Evolutionary conservation across 1,140 invertebrate genomes (phyloP), one percentile per base, ranked within the genome.

Genomic region (Hestina assimilis): DNA sequence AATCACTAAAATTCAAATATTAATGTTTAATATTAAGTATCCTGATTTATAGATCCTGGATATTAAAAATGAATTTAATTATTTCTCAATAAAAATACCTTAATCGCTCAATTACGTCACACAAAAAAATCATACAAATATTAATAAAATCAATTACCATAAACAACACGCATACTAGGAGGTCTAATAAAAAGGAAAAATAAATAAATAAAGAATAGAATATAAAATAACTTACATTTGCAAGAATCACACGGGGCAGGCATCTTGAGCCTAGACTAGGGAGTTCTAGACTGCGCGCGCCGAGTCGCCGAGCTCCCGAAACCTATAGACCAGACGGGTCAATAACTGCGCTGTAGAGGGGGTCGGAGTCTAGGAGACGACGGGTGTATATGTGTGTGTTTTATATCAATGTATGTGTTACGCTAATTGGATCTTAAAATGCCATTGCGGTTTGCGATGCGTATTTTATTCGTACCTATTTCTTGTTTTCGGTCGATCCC

Each of bases 221-320:
- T 33, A 28, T 11, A 28, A 41, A 53, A 50, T 40, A 14, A 59
- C 68, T 79, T 72, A 87, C 83, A 72, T 77, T 84, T 87, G 48
- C 83, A 87, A 42, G 79, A 75, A 26, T 87, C 83, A 57, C 83
- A 87, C 19, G 83, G 83, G 6, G 83, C 81, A 59, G 79, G 83
- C 83, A 84, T 87, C 59, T 58, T 63, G 56, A 9, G 60, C 52
- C 68, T 65, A 55, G 61, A 46, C 65, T 72, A 71, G 66, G 70
- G 72, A 47, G 64, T 66, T 66, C 59, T 71, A 69, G 60, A 43
- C 51, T 56, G 40, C 62, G 64, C 67, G 66, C 71, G 71, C 77
- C 69, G 69, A 56, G 35, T 57, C 71, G 71, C 77, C 69, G 69
- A 56, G 35, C 59, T 50, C 54, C 35, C 48, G 33, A 41, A 47